Evolutionary conservation across 2,888 invertebrate genomes (phyloP).

Genomic region (Pachliopta kotzebuea): DNA sequence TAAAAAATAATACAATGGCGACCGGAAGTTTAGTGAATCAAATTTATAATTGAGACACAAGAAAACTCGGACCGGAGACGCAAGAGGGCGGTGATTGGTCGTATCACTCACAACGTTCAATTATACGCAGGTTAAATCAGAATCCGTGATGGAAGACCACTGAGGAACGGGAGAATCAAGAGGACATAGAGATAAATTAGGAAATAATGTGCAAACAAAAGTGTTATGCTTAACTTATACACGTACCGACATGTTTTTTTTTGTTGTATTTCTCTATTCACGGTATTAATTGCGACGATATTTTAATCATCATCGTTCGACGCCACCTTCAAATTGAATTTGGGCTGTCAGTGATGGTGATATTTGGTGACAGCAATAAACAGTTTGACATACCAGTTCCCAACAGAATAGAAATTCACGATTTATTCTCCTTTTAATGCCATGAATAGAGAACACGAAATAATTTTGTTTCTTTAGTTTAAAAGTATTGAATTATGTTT

Average conservation of each 20-base stretch:
- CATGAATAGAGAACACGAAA: slow-evolving; percentile 28
- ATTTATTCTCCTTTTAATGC: slow-evolving; percentile 6
- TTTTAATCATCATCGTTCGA: not conserved
- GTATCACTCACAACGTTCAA: slow-evolving; percentile 73
- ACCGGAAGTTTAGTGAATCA: slow-evolving; percentile 37
- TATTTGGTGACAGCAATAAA: not conserved
- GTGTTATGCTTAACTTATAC: slow-evolving; percentile 41
- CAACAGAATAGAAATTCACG: too few relatives aligned
- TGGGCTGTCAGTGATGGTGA: too few relatives aligned
- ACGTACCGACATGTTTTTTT: slow-evolving; percentile 22
- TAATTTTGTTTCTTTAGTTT: slow-evolving; percentile 13
- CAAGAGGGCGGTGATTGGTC: slow-evolving; percentile 74
- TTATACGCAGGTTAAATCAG: slow-evolving; percentile 79
- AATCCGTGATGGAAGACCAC: slow-evolving; percentile 59
- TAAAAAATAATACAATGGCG: slow-evolving; percentile 40
- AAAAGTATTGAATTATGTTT: slow-evolving; percentile 24
- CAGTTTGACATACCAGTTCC: not conserved
- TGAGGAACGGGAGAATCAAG: slow-evolving; percentile 30
- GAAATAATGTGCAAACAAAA: slow-evolving; percentile 39
- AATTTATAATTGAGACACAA: slow-evolving; percentile 36
- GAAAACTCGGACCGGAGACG: slow-evolving; percentile 61
- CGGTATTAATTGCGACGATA: slow-evolving; percentile 24
- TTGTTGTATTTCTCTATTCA: slow-evolving; percentile 22
- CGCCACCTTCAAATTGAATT: too few relatives aligned
- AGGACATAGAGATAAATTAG: slow-evolving; percentile 36